Conservation (phyloP, 2,888 invertebrate genomes). For the Ormyrus labotus region DNA sequence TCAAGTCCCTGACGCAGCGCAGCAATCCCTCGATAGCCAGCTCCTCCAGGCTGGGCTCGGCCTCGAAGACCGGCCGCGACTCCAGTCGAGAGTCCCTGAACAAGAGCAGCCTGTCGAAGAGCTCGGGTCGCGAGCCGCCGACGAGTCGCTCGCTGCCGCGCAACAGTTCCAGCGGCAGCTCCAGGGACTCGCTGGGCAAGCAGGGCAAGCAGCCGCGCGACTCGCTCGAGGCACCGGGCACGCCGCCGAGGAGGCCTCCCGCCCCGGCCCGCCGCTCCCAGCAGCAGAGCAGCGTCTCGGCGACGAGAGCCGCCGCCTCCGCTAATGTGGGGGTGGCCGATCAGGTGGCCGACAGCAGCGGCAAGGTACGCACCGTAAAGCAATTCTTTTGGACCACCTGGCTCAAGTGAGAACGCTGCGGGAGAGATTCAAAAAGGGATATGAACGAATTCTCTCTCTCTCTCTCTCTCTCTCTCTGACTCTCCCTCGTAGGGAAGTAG, state of each 20-base stretch:
- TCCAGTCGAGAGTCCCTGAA: conserved; percentile 72
- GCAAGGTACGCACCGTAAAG: conserved; percentile 84
- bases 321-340: conserved; percentile 66
- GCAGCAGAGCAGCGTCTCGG: conserved; percentile 62
- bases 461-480: conserved; percentile 53
- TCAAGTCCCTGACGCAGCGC: conserved; percentile 64
- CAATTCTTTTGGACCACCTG: conserved; percentile 84
- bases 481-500: conserved; percentile 44
- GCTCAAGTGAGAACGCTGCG: conserved; percentile 76
- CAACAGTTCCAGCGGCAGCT: conserved; percentile 65
- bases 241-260: conserved; percentile 72
- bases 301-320: conserved; percentile 67
- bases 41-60: background rate
- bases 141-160: conserved; percentile 68
- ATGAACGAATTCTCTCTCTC: background rate
- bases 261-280: conserved; percentile 74
- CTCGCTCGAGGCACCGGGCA: conserved; percentile 69
- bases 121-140: conserved; percentile 34
- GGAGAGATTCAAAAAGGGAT: background rate
- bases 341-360: conserved; percentile 58
- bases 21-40: conserved; percentile 36
- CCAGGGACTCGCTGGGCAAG: conserved; percentile 69
- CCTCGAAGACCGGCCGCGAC: conserved; percentile 60
- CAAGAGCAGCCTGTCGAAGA: conserved; percentile 59
- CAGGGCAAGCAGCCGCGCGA: conserved; percentile 70